These are phyloP conservation scores for Ichneumoninae sp. DNA, from an alignment of 2,888 invertebrate species.

Conservation along the genomic window DNA sequence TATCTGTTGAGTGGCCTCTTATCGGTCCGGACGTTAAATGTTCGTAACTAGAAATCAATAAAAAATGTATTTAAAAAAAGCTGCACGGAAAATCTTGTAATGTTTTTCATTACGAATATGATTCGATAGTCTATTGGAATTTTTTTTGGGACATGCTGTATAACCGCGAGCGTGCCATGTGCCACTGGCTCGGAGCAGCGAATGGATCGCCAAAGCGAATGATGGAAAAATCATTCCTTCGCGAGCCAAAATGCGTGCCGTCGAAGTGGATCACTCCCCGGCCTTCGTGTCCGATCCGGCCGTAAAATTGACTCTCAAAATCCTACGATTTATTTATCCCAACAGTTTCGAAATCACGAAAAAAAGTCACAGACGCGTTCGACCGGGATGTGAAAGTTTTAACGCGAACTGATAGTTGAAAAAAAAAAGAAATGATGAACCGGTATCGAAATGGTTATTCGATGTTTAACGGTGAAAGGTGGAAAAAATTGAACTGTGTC, in stretches of 20 bases:
- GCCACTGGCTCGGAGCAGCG: background rate
- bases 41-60: no score
- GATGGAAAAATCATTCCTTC: slow-evolving; percentile 23
- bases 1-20: background rate
- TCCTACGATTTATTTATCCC: slow-evolving; percentile 3
- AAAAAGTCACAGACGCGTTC: background rate
- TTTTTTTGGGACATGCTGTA: background rate
- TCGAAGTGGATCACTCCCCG: slow-evolving; percentile 62
- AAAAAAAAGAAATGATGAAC: background rate
- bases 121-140: background rate
- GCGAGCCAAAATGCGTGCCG: slow-evolving; percentile 55
- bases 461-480: background rate
- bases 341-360: background rate
- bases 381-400: background rate
- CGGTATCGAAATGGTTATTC: background rate
- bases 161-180: background rate
- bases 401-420: slow-evolving; percentile 7
- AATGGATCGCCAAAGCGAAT: slow-evolving; percentile 2
- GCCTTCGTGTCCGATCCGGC: background rate
- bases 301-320: slow-evolving; percentile 13
- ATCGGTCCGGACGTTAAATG: no score
- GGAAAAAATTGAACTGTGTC: background rate
- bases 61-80: no score
- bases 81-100: background rate
- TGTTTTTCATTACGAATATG: background rate